Percentiles rank a stretch among this genome's conserved stretches.
These are phyloP conservation scores for Apis florea DNA, from an alignment of 1,140 invertebrate genomes.

Conservation along the genomic window DNA sequence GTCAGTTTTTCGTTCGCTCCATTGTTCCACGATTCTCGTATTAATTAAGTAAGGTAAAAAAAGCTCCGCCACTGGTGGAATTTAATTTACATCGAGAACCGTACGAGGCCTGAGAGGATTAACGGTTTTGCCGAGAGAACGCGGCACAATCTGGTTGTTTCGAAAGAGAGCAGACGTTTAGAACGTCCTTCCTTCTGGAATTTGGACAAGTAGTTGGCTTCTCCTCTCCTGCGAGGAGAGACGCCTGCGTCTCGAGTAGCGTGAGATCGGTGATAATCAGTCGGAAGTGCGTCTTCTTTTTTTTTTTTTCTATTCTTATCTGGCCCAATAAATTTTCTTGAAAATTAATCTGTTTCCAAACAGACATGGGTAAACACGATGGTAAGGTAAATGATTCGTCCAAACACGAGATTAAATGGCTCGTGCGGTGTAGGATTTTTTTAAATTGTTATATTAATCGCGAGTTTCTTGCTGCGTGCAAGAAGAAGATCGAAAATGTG, in stretches of 20 bases:
- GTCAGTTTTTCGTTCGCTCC: constrained; percentile 15
- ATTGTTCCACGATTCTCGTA: constrained; percentile 39
- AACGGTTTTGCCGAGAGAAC: constrained; percentile 20
- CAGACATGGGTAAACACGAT: too few relatives aligned
- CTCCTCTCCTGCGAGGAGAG: too few relatives aligned
- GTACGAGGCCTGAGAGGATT: constrained; percentile 23
- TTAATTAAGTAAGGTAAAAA: constrained; percentile 36
- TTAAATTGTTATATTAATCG: too few relatives aligned
- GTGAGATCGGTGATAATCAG: background rate
- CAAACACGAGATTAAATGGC: too few relatives aligned
- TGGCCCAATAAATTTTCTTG: too few relatives aligned
- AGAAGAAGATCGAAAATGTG: too few relatives aligned
- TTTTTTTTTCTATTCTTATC: too few relatives aligned
- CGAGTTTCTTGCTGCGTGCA: too few relatives aligned
- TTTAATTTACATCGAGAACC: constrained; percentile 47
- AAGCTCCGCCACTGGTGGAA: constrained; percentile 3
- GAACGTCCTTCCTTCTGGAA: background rate
- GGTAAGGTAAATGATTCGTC: too few relatives aligned
- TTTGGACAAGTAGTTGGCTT: background rate
- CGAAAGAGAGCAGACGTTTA: too few relatives aligned
- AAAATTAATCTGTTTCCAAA: too few relatives aligned
- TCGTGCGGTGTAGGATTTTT: too few relatives aligned
- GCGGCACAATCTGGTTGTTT: background rate
- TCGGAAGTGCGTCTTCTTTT: background rate
- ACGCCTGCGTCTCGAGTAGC: background rate